These are phyloP conservation scores for Zaprionus inermis DNA, from an alignment of 1,140 invertebrate species.

Conservation along the genomic window DNA sequence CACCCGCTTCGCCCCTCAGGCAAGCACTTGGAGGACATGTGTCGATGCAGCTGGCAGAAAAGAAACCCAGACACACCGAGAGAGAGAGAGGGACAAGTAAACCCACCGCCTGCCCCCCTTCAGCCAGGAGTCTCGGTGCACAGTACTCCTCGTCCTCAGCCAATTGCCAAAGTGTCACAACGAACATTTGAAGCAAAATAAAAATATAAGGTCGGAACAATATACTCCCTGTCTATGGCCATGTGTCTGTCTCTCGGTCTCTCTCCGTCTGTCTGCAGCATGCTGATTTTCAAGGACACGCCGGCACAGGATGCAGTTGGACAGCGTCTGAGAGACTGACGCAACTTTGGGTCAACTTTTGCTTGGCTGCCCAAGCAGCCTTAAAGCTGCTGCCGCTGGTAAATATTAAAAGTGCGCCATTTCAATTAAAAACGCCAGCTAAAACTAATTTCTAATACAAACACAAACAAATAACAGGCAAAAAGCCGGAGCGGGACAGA, in stretches of 20 bases:
- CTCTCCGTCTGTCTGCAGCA: slow-evolving; percentile 47
- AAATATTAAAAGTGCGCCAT: slow-evolving; percentile 52
- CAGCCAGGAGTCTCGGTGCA: slow-evolving; percentile 1
- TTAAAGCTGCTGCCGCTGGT: slow-evolving; percentile 41
- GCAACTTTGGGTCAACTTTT: slow-evolving; percentile 59
- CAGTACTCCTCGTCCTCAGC: slow-evolving; percentile 21
- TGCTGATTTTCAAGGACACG: slow-evolving; percentile 78
- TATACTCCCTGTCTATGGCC: slow-evolving; percentile 21
- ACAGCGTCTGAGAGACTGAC: slow-evolving; percentile 8
- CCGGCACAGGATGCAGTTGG: slow-evolving; percentile 35
- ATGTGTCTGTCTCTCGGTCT: slow-evolving; percentile 7
- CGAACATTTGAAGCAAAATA: slow-evolving; percentile 55
- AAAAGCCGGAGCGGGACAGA: not conserved
- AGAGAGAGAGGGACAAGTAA: too few species aligned
- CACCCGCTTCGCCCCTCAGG: not conserved
- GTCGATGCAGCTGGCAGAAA: slow-evolving; percentile 44
- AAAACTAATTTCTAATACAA: slow-evolving; percentile 74
- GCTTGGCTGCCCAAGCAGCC: slow-evolving; percentile 21
- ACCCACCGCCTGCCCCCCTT: too few species aligned
- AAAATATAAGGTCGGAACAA: slow-evolving; percentile 41
- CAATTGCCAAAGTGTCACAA: slow-evolving; percentile 77
- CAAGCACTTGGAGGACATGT: slow-evolving; percentile 45
- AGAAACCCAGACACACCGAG: slow-evolving; percentile 24
- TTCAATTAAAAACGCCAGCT: slow-evolving; percentile 47
- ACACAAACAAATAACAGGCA: slow-evolving; percentile 50